Evolutionary conservation across 2,888 invertebrate genomes (phyloP), one percentile per base, ranked within the genome.

Genomic region (Coenonympha arcania): DNA sequence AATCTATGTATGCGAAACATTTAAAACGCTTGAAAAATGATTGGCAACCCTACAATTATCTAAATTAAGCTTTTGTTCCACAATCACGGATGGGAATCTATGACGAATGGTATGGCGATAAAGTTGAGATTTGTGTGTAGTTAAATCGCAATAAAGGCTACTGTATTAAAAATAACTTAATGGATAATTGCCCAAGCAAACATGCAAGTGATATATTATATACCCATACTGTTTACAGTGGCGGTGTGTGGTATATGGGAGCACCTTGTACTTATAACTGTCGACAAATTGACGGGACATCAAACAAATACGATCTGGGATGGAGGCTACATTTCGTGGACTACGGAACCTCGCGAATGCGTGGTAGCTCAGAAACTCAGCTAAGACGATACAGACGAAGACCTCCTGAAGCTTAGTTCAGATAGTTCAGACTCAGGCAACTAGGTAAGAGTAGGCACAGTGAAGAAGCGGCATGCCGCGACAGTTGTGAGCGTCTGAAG

Each of bases 131-230:
- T 34, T 24, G 24, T 19, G 28, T 46, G 28, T 11, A 37, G 4
- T 6, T 22, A 16, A 22, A n/a, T 5, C 34, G 22, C 5, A 19
- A 24, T 13, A 19, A 34, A n/a, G 34, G 20, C n/a, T n/a, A 30
- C 33, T 4, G 79, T 71, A 61, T 16, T 24, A 8, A 39, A 39
- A 24, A 39, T 24, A 24, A 22, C 13, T 22, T 2, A 11, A 22
- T 8, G 6, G 24, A 39, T 39, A 24, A 24, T 39, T 22, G 22
- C 8, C 20, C 8, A 5, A n/a, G 22, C 15, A 1, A 24, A 39
- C 24, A 11, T 37, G 22, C 37, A 13, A 13, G 37, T 37, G 31
- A n/a, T n/a, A n/a, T n/a, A n/a, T n/a, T n/a, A n/a, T n/a, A n/a
- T 33, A n/a, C n/a, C n/a, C n/a, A n/a, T 33, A 16, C 6, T 33